phyloP scores from a whole-genome alignment of 2,797 vertebrate species.

The Pseudomugil gertrudae region DNA sequence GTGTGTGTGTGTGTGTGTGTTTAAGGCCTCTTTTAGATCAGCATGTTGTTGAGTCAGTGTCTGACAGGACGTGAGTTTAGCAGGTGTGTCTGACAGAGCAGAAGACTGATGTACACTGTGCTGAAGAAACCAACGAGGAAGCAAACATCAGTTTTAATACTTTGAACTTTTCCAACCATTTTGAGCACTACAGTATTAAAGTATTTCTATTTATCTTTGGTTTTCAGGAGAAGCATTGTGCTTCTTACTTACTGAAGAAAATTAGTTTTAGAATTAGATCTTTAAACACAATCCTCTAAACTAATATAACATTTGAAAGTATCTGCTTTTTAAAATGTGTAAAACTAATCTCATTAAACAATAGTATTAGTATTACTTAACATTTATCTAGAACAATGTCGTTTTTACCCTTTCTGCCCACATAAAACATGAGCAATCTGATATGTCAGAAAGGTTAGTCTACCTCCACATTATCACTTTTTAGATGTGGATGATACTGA shows the following conservation, averaged over 20 bases:
- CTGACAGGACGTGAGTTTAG: background rate
- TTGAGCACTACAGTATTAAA: background rate
- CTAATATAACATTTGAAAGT: no score
- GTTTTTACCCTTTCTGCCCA: background rate
- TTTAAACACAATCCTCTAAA: background rate
- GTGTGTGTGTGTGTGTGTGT: constrained; percentile 2
- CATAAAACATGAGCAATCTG: background rate
- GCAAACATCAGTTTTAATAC: background rate
- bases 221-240: background rate
- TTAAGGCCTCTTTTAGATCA: background rate
- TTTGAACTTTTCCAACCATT: background rate
- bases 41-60: constrained; percentile 10
- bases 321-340: background rate
- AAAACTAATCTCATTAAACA: no score
- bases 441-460: background rate
- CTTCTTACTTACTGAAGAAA: background rate
- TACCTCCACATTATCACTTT: background rate
- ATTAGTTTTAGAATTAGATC: constrained; percentile 2
- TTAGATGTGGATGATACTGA: background rate
- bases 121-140: constrained; percentile 2
- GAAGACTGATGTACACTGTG: background rate
- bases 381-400: background rate
- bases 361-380: background rate
- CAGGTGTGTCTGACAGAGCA: constrained; percentile 7
- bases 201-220: background rate